Base-by-base conservation (phyloP, 2,888 invertebrate species). In the Gnatocerus cornutus region DNA sequence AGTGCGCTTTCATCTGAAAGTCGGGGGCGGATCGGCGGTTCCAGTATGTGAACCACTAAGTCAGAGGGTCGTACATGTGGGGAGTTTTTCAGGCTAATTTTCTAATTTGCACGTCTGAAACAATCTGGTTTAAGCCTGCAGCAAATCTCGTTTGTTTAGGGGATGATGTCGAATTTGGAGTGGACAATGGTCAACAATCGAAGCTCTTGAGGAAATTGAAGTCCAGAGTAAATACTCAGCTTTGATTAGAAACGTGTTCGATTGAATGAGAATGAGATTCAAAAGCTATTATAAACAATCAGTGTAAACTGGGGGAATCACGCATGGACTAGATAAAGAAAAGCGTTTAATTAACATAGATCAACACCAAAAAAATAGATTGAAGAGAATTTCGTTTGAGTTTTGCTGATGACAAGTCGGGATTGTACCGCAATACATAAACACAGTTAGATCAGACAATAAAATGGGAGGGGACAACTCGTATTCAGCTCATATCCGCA, bases 171-270 rank as follows among this genome's bases (percentile, higher is more conserved):
- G 69, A 74, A 73, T 71, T 74, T 72, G 61, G 67, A 69, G 67
- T 69, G 76, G 76, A 75, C 79, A 78, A 79, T 78, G 80, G 79
- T 79, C 80, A 79, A 80, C 78, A 79, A 72, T 69, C 69, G 67
- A 69, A 46, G 76, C 76, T 78, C 80, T 80, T 77, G 77, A 76
- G 78, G 74, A 80, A 79, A 80, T 80, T 80, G 79, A 76, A 78
- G 77, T 76, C 76, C 68, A 77, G 76, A 76, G 78, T 76, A 79
- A 80, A 80, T 79, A 80, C 76, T 71, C 55, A 39, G 72, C 75
- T 74, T 75, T 79, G 79, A 80, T 80, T 79, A 74, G 77, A 79
- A 78, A 78, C 78, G 79, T 78, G 78, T 77, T 73, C 74, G 69
- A 77, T 76, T 79, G 62, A 73, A 72, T 62, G 67, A 63, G 72